These are phyloP conservation scores for Crotalus tigris DNA, from an alignment of 2,113 vertebrate genomes.

Conservation along the genomic window DNA sequence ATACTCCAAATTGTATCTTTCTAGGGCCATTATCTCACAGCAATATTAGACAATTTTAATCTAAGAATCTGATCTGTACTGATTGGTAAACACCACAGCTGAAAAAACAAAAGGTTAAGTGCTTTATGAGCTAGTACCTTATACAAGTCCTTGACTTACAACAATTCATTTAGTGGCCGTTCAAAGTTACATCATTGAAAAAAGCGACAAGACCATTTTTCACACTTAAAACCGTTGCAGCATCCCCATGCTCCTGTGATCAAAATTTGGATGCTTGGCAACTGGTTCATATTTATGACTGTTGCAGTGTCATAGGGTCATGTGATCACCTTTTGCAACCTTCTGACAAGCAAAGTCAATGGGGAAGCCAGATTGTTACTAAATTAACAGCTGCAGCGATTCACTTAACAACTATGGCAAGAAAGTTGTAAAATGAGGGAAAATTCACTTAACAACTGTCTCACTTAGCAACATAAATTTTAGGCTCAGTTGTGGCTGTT, in stretches of 20 bases:
- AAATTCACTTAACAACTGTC: neutral
- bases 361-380: neutral
- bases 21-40: neutral
- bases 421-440: neutral
- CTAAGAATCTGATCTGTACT: neutral
- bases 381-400: neutral
- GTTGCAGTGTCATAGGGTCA: neutral
- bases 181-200: neutral
- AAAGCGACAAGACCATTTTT: neutral
- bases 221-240: neutral
- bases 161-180: neutral
- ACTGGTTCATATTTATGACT: neutral
- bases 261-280: neutral
- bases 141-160: neutral
- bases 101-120: neutral
- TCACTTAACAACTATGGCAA: neutral
- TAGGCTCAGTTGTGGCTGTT: neutral
- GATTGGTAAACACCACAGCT: neutral
- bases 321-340: neutral
- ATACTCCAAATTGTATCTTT: neutral
- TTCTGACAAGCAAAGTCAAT: neutral
- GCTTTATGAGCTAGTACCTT: neutral
- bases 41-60: neutral
- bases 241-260: neutral
- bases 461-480: neutral